Evolutionary conservation across 53 echinoderm and acorn worm genomes (phyloP), one percentile per base, ranked within the genome.

Genomic region (Apostichopus leukothele): DNA sequence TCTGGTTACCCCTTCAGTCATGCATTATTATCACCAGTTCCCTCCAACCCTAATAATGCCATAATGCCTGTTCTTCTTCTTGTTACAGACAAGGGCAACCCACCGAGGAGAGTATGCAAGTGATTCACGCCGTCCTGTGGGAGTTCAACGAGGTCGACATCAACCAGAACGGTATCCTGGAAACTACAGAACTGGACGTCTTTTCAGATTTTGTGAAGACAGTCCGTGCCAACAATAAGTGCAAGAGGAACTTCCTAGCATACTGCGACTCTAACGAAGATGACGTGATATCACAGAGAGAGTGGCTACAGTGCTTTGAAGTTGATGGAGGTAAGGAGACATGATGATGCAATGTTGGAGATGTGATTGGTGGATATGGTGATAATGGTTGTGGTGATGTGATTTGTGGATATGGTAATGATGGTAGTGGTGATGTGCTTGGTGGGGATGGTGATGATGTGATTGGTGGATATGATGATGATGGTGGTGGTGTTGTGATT

Each of bases 241-340:
- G 97, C 90, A 89, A 84, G 77, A 88, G 91, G 76, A 95, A 97
- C 85, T 97, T 97, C 81, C 23, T 95, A 53, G 67, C 75, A 7
- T 95, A 90, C 88, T 97, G 97, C 73, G 97, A 97, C 87, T 89
- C 86, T 11, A 91, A 97, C 73, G 79, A 88, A 53, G 91, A 95
- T 85, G 75, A 67, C 6, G 74, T 89, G 27, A 26, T 97, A 61
- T 86, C 93, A 4, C 93, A 95, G 87, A 83, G 92, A 20, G 97
- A 97, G 55, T 97, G 97, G 97, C 55, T 97, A 16, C 90, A 87
- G 18, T 97, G 97, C 63, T 94, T 97, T 51, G 95, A 93, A 75
- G 90, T 97, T 7, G 83, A 91, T 55, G 90, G 86, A 53, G 91
- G 97, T 97, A 83, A 90, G 94, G 5, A 71, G 6, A 71, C 39